Base-by-base conservation (phyloP, 2,113 vertebrate species). In the Pteronura brasiliensis region DNA sequence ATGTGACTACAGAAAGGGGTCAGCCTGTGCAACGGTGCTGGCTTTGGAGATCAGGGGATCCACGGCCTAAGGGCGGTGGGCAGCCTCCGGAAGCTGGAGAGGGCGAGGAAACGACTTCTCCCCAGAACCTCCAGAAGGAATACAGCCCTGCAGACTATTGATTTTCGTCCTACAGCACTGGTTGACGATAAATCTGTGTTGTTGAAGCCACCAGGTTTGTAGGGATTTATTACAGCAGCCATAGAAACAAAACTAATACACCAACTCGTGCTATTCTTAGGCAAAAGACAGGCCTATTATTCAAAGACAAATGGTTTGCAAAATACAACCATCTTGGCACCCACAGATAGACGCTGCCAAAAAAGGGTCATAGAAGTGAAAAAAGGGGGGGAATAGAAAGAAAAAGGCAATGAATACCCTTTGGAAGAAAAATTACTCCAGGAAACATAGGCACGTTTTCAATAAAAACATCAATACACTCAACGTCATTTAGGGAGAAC, bases 1-100 rank as follows among this genome's bases (percentile, higher is more conserved):
- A 17, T 2, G 12, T 0, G 42, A 8, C 47, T 0, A 6, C 23
- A n/a, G 34, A 49, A 11, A 47, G 29, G 17, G 23, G 36, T 4
- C 39, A 4, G 14, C 11, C 0, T 2, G 36, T 27, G 34, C 55
- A 12, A 4, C 0, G 0, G 1, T 1, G 13, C 36, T 20, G 69
- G 63, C 57, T 52, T 21, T 61, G 67, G 27, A 55, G 29, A 17
- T 1, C 5, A 42, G 34, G 29, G 34, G 36, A 31, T 42, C n/a
- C 21, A 0, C 2, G 14, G 27, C 7, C 49, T 9, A 5, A 57
- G 81, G 11, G 9, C 0, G 0, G 52, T 0, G 49, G 74, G 63
- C 17, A 1, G 7, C 12, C 34, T 84, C 17, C 13, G 23, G 63
- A 65, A 27, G 39, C 34, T 27, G 52, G 52, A 27, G 27, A 7